A percentile compares a stretch with the other conserved stretches of the same genome.
Conservation (phyloP, 2,888 invertebrate species). For the Agrochola circellaris region DNA sequence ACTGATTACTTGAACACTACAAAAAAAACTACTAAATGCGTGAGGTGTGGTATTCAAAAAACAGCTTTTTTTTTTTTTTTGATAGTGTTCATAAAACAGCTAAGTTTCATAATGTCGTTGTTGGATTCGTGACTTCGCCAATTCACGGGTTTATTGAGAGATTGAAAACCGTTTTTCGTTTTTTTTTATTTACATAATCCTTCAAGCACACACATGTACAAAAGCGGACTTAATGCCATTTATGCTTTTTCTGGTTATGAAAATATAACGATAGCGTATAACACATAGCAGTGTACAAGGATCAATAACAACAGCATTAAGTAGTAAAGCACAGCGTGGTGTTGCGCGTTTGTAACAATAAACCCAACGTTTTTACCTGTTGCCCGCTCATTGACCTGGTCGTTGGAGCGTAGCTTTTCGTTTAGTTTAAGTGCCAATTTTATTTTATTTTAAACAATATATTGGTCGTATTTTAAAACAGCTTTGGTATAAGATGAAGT, state of each 20-base stretch:
- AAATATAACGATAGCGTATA: background rate
- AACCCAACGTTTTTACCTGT: conserved; percentile 29
- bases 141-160: background rate
- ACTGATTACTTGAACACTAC: background rate
- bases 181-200: background rate
- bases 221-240: background rate
- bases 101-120: background rate
- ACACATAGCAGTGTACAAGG: too few relatives aligned
- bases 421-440: background rate
- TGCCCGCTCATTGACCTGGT: conserved; percentile 34
- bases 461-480: background rate
- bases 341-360: conserved; percentile 9
- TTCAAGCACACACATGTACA: background rate
- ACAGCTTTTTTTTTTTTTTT: too few relatives aligned
- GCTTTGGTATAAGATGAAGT: too few relatives aligned
- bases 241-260: background rate
- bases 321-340: conserved; percentile 12
- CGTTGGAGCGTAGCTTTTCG: background rate
- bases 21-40: background rate
- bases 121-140: background rate
- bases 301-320: conserved; percentile 18
- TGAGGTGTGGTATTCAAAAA: too few relatives aligned
- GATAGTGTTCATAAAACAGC: too few relatives aligned
- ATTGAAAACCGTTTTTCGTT: background rate
- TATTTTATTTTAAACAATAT: conserved; percentile 12